Conservation (phyloP, 2,797 vertebrate species). For the Anomalospiza imberbis region DNA sequence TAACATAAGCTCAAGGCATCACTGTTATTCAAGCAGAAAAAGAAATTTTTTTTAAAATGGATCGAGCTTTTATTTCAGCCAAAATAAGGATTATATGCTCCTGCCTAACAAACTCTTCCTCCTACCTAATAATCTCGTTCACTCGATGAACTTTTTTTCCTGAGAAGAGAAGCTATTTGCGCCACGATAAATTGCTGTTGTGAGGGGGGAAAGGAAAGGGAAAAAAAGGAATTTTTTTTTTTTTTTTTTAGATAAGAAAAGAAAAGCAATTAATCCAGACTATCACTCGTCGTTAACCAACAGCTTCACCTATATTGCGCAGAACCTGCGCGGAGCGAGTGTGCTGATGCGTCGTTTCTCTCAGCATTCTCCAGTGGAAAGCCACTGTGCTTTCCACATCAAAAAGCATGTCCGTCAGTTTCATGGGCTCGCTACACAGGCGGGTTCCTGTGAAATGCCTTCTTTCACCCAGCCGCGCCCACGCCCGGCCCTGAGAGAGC, state of each 20-base stretch:
- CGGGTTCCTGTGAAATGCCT: not conserved
- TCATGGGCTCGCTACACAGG: not conserved
- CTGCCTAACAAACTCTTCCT: slow-evolving; percentile 25
- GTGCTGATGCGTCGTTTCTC: not conserved
- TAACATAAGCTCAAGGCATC: slow-evolving; percentile 66
- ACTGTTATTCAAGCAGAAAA: slow-evolving; percentile 71
- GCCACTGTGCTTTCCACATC: not conserved
- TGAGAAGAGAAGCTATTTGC: not conserved
- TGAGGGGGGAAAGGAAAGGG: rapidly evolving
- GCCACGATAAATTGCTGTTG: not conserved
- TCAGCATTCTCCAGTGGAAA: not conserved
- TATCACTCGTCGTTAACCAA: not conserved
- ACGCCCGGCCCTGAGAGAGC: not conserved
- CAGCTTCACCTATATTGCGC: not conserved
- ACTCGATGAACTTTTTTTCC: not conserved
- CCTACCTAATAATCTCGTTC: slow-evolving; percentile 16
- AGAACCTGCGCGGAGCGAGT: not conserved
- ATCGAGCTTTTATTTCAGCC: slow-evolving; percentile 67
- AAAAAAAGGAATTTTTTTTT: rapidly evolving
- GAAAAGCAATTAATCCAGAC: not conserved
- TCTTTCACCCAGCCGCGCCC: not conserved
- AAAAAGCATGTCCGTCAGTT: not conserved
- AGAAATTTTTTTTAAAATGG: slow-evolving; percentile 46
- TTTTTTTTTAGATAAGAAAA: not conserved
- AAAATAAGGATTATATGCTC: slow-evolving; percentile 63